Percentiles rank a stretch among this genome's conserved stretches.
phyloP scores from a whole-genome alignment of 2,888 invertebrate genomes.

The Branchellion lobata region DNA sequence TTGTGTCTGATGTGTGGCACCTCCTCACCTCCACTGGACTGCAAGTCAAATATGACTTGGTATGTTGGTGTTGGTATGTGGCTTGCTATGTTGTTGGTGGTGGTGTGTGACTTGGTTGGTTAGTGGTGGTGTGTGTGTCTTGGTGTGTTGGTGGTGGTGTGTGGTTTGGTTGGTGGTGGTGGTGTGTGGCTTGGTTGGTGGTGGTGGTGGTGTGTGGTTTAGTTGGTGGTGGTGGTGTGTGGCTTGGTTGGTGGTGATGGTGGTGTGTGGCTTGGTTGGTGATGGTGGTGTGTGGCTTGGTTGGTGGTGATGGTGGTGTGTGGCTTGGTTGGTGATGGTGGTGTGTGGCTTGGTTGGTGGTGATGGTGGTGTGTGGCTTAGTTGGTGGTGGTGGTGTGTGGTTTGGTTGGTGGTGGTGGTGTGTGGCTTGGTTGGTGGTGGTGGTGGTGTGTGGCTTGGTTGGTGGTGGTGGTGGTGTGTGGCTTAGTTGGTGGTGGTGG shows the following conservation, averaged over 20 bases:
- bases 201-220: neutral
- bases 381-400: neutral
- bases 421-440: neutral
- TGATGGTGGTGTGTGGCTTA: neutral
- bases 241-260: neutral
- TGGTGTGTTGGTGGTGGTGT: neutral
- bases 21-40: slow-evolving; percentile 80
- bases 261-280: neutral
- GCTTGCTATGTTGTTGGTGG: neutral
- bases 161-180: too few relatives aligned
- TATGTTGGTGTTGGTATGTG: slow-evolving; percentile 62
- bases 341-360: neutral
- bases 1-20: slow-evolving; percentile 93
- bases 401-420: neutral
- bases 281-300: neutral
- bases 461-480: too few relatives aligned
- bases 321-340: neutral
- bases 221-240: too few relatives aligned
- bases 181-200: neutral
- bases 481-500: neutral
- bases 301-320: neutral
- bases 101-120: neutral
- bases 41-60: slow-evolving; percentile 85
- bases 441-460: neutral
- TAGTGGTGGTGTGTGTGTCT: neutral